Conservation (phyloP, 2,888 invertebrate species). For the Chymomyza fuscimana region DNA sequence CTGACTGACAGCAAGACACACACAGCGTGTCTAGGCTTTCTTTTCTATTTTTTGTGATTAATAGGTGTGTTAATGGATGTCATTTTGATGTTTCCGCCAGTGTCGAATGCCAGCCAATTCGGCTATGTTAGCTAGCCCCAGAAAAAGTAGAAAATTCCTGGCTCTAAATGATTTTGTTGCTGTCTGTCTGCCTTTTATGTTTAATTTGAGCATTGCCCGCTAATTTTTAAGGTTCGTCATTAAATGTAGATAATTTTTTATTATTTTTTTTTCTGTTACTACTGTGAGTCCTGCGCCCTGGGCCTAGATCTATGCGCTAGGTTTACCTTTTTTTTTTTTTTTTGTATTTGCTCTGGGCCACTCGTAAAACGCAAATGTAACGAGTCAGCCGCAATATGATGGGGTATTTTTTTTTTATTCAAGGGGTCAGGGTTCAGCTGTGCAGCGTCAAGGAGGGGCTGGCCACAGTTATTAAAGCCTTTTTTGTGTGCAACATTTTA, state of each 20-base stretch:
- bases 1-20: background rate
- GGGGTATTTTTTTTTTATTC: background rate
- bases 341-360: constrained; percentile 38
- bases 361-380: constrained; percentile 69
- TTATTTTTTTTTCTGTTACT: constrained; percentile 5
- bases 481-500: constrained; percentile 27
- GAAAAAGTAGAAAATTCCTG: background rate
- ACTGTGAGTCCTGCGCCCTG: background rate
- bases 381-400: constrained; percentile 45
- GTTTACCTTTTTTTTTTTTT: constrained; percentile 27
- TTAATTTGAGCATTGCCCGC: constrained; percentile 74
- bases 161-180: constrained; percentile 29
- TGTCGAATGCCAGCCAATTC: constrained; percentile 56
- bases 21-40: constrained; percentile 1
- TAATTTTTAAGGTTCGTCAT: constrained; percentile 72
- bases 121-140: background rate
- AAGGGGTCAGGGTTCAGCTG: background rate
- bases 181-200: constrained; percentile 51
- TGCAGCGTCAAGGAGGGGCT: background rate
- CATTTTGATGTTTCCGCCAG: constrained; percentile 75
- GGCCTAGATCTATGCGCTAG: constrained; percentile 17
- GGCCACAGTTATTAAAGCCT: constrained; percentile 52
- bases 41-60: constrained; percentile 68
- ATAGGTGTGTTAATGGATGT: constrained; percentile 79
- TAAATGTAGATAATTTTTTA: constrained; percentile 75